Percentiles rank a stretch among this genome's conserved stretches.
These are phyloP conservation scores for Strigamia transsilvanica DNA, from an alignment of 2,888 invertebrate species.

Conservation along the genomic window DNA sequence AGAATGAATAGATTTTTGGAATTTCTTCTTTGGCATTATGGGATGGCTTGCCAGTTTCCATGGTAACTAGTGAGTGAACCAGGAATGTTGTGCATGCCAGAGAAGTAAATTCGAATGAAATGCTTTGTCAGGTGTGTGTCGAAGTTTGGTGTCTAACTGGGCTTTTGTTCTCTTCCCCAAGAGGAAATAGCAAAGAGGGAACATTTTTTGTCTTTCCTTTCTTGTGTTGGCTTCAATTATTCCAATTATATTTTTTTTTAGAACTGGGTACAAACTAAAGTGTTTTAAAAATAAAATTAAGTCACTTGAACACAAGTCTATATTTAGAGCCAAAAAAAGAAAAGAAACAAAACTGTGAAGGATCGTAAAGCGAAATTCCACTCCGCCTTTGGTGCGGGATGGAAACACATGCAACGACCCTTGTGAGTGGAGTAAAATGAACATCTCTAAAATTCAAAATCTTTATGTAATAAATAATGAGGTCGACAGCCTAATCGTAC, in stretches of 20 bases:
- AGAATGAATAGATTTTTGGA: slow-evolving; percentile 35
- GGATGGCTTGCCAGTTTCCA: background rate
- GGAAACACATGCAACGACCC: slow-evolving; percentile 1
- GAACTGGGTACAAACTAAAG: background rate
- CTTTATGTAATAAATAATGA: background rate
- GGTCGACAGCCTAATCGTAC: background rate
- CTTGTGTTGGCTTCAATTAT: background rate
- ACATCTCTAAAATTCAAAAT: background rate
- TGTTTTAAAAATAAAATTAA: background rate
- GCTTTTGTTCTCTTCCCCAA: slow-evolving; percentile 13
- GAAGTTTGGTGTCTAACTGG: background rate
- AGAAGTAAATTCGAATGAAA: slow-evolving; percentile 20
- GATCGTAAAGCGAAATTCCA: slow-evolving; percentile 9
- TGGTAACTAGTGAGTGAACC: background rate
- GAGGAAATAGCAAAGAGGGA: background rate
- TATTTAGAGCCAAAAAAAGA: background rate
- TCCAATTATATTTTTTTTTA: background rate
- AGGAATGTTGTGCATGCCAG: slow-evolving; percentile 35
- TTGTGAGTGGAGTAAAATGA: background rate
- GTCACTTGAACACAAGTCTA: slow-evolving; percentile 4
- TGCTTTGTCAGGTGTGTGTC: slow-evolving; percentile 27
- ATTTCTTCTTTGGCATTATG: slow-evolving; percentile 17
- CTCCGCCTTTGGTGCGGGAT: background rate
- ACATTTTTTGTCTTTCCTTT: background rate
- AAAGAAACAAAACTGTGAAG: background rate